Base-by-base conservation (phyloP, 2,888 invertebrate genomes). In the Yponomeuta cagnagella region DNA sequence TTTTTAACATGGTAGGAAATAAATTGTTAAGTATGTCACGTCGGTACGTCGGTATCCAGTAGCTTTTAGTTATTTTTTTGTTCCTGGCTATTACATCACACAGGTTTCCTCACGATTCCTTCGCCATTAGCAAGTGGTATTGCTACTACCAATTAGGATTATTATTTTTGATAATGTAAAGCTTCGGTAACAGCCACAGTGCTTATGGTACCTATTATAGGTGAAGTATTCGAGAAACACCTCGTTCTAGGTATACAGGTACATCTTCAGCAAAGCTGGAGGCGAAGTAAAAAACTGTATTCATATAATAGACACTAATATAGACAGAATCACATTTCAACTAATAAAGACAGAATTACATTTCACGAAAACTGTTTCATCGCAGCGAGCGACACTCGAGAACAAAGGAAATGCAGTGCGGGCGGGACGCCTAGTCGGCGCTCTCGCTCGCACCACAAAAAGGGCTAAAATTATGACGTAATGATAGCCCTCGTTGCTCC, bases 381-480 rank as follows among this genome's bases (percentile, higher is more conserved):
- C 31, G 31, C 23, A 64, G 64, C 64, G 12, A n/a, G 63, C 30
- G n/a, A 64, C 64, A 64, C 31, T 48, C 48, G 30, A 68, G 68
- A 71, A 68, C 71, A 68, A 63, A 71, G 71, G 63, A 30, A 71
- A 12, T 37, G 70, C 66, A 74, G 74, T 71, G 75, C 74, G 79
- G 82, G 73, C 58, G 79, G 77, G 80, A 58, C 52, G 52, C 52
- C 1, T 2, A 12, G 79, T 52, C 65, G 64, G n/a, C 68, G 73
- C 72, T 79, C 80, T 75, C 79, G 73, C 72, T 79, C 79, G 74
- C 74, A 75, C 75, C 37, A 43, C 76, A 82, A 82, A 80, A 80
- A 83, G 85, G 87, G 88, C 82, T 82, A 82, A 80, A 84, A 82
- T 85, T 81, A 86, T 89, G 88, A 89, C 86, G 88, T 86, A 86